Evolutionary conservation across 2,888 invertebrate genomes (phyloP).

Genomic region (Celastrina argiolus): DNA sequence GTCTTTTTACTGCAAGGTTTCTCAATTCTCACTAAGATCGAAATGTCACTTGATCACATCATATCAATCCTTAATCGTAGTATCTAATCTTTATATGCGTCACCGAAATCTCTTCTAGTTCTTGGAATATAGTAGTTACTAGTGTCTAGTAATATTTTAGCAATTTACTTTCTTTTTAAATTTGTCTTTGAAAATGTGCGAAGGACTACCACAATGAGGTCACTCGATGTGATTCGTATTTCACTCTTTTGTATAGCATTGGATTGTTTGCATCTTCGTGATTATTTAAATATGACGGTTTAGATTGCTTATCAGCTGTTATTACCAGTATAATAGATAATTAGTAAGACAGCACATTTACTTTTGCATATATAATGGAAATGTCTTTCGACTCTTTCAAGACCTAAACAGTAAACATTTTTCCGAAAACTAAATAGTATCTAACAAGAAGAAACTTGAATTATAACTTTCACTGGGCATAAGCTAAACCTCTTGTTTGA

Average conservation of each 20-base stretch:
- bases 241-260: no score
- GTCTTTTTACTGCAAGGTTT: conserved; percentile 1
- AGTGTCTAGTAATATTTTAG: no score
- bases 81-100: background rate
- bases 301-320: no score
- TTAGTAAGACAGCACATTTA: no score
- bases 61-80: background rate
- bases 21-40: background rate
- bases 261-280: no score
- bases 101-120: background rate
- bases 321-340: no score
- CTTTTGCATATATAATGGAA: background rate
- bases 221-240: no score
- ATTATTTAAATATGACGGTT: no score
- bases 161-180: no score
- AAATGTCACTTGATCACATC: background rate
- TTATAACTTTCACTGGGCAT: conserved; percentile 23
- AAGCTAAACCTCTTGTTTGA: conserved; percentile 22
- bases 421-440: background rate
- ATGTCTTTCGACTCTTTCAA: background rate
- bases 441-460: background rate
- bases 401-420: background rate
- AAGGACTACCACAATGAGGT: no score
- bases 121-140: no score
- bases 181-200: no score